Conservation (phyloP, 2,113 vertebrate genomes). For the Dipodomys ordii region DNA sequence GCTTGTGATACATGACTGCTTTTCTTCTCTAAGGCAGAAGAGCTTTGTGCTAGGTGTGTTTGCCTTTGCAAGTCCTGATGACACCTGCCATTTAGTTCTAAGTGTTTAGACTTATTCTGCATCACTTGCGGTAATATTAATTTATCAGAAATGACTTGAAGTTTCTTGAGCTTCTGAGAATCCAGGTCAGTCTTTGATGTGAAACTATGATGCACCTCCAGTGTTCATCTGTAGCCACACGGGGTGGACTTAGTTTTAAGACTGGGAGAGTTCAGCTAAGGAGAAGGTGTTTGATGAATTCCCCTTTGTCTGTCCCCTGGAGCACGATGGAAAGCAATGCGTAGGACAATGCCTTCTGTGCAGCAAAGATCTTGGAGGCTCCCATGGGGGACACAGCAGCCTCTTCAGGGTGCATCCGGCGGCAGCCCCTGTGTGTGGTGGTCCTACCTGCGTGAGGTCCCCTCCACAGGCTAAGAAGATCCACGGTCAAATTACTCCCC, state of each 20-base stretch:
- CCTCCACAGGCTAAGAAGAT: too few species aligned
- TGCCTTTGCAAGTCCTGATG: slow-evolving; percentile 38
- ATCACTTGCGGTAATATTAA: slow-evolving; percentile 1
- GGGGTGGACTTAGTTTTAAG: not conserved
- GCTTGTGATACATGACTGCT: not conserved
- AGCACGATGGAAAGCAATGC: not conserved
- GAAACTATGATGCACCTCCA: not conserved
- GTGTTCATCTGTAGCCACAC: not conserved
- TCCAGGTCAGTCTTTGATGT: not conserved
- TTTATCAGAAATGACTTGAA: not conserved
- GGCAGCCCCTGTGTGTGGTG: too few species aligned
- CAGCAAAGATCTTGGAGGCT: not conserved
- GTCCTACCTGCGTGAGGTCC: too few species aligned
- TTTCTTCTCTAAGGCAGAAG: not conserved
- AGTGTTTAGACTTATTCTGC: not conserved
- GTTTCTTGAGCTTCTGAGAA: not conserved
- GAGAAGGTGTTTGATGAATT: not conserved
- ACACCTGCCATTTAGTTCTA: not conserved
- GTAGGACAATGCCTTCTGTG: not conserved
- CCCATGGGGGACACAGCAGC: not conserved
- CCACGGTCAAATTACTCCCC: not conserved
- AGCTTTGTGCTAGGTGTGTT: not conserved
- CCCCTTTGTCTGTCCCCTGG: not conserved
- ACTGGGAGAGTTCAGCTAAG: not conserved
- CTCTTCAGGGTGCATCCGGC: not conserved